These are phyloP conservation scores for Pycnomerus fuliginosus DNA, from an alignment of 2,888 invertebrate genomes.

Conservation along the genomic window DNA sequence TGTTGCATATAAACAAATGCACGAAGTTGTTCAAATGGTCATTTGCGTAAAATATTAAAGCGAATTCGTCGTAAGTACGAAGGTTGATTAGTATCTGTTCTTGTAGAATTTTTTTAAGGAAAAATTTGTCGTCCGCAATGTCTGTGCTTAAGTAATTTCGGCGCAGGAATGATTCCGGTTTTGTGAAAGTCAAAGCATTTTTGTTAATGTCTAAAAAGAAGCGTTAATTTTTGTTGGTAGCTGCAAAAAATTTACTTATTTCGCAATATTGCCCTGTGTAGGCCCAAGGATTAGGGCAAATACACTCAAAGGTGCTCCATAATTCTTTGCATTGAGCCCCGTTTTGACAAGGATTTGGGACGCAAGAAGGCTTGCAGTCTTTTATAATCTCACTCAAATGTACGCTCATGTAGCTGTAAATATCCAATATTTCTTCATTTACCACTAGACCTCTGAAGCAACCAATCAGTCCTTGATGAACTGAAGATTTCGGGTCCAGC, in stretches of 20 bases:
- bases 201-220: slow-evolving; percentile 77
- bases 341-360: slow-evolving; percentile 91
- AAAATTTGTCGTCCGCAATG: slow-evolving; percentile 58
- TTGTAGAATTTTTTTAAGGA: slow-evolving; percentile 71
- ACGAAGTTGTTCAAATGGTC: slow-evolving; percentile 93
- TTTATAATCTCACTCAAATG: slow-evolving; percentile 89
- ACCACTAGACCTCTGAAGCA: slow-evolving; percentile 92
- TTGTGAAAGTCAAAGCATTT: slow-evolving; percentile 85
- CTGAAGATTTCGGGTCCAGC: slow-evolving; percentile 72
- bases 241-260: slow-evolving; percentile 68
- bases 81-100: slow-evolving; percentile 86
- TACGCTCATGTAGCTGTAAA: slow-evolving; percentile 90
- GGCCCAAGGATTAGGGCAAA: slow-evolving; percentile 90
- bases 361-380: slow-evolving; percentile 92
- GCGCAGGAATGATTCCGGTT: slow-evolving; percentile 75
- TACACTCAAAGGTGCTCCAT: slow-evolving; percentile 91
- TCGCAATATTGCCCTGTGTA: slow-evolving; percentile 89
- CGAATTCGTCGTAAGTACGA: slow-evolving; percentile 79
- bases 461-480: slow-evolving; percentile 87
- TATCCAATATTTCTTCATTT: slow-evolving; percentile 86
- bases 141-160: slow-evolving; percentile 68
- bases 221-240: slow-evolving; percentile 1
- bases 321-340: slow-evolving; percentile 87
- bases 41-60: slow-evolving; percentile 85
- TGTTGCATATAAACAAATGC: slow-evolving; percentile 80